These are phyloP conservation scores for Scaptomyza montana DNA, from an alignment of 1,140 invertebrate genomes.

Conservation along the genomic window DNA sequence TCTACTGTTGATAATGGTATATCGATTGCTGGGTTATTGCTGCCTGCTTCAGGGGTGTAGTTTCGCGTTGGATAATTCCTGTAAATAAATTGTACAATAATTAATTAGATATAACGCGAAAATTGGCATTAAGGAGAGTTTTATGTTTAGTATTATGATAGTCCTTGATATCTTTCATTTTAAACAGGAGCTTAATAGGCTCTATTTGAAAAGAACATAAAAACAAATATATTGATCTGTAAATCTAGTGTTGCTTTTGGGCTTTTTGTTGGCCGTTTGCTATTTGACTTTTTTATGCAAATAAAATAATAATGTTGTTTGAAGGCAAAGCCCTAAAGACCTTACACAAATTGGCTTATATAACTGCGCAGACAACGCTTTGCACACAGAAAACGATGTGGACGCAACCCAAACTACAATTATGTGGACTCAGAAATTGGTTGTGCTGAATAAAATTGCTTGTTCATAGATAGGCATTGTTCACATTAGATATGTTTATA, in stretches of 20 bases:
- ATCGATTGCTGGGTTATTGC: slow-evolving; percentile 32
- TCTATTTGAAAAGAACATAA: no score
- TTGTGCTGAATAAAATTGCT: neutral
- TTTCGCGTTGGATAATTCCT: slow-evolving; percentile 70
- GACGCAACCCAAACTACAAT: slow-evolving; percentile 5
- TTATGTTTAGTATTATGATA: neutral
- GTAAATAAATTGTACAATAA: slow-evolving; percentile 15
- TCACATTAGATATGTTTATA: neutral
- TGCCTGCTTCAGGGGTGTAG: slow-evolving; percentile 55
- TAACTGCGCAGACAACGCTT: slow-evolving; percentile 21
- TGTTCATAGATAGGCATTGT: slow-evolving; percentile 5
- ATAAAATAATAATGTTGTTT: slow-evolving; percentile 28
- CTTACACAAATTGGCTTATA: slow-evolving; percentile 23
- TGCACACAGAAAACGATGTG: slow-evolving; percentile 23
- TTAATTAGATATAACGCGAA: neutral
- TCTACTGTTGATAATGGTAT: slow-evolving; percentile 4
- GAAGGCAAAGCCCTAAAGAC: slow-evolving; percentile 37
- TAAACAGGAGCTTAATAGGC: no score
- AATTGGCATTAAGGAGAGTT: neutral
- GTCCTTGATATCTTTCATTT: no score
- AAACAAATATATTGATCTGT: neutral
- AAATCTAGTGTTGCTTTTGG: slow-evolving; percentile 26
- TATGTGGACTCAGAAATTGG: neutral
- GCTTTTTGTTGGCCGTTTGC: slow-evolving; percentile 59
- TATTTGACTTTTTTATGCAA: slow-evolving; percentile 29